A percentile compares a stretch with the other conserved stretches of the same genome.
phyloP scores from a whole-genome alignment of 2,888 invertebrate species.

The Rutpela maculata region DNA sequence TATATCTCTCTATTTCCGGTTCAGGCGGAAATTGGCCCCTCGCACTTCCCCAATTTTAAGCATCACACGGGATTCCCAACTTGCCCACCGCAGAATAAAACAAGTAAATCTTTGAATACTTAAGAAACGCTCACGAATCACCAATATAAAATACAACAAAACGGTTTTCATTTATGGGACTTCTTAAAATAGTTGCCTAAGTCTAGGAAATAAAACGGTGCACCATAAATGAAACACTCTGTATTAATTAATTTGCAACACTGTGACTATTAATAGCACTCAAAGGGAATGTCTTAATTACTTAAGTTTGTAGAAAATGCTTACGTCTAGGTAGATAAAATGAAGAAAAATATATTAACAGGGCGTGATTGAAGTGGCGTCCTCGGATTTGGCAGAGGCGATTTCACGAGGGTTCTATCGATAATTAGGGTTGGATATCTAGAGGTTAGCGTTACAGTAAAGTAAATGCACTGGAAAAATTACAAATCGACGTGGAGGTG shows the following conservation, averaged over 20 bases:
- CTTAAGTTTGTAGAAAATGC: constrained; percentile 39
- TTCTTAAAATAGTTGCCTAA: constrained; percentile 16
- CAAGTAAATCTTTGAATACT: constrained; percentile 25
- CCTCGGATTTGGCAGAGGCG: not conserved
- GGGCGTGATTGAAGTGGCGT: constrained; percentile 12
- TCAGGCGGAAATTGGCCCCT: not conserved
- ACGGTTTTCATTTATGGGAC: constrained; percentile 35
- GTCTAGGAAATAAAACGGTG: constrained; percentile 28
- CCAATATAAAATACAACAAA: constrained; percentile 28
- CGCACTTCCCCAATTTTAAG: too few relatives aligned
- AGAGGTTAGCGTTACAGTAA: too few relatives aligned
- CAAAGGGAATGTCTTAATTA: constrained; percentile 47
- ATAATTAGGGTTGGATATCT: constrained; percentile 28
- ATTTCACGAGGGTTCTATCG: not conserved
- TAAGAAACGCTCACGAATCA: not conserved
- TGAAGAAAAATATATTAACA: constrained; percentile 26
- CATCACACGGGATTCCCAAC: not conserved
- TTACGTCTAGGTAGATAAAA: constrained; percentile 35
- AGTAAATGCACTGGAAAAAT: too few relatives aligned
- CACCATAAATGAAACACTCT: constrained; percentile 36
- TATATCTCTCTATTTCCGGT: not conserved
- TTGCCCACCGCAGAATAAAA: not conserved
- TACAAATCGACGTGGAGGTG: too few relatives aligned
- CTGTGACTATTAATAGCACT: constrained; percentile 47
- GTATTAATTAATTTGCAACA: constrained; percentile 38